Conservation (phyloP, 2,797 vertebrate species). For the Jordanella pulchra region DNA sequence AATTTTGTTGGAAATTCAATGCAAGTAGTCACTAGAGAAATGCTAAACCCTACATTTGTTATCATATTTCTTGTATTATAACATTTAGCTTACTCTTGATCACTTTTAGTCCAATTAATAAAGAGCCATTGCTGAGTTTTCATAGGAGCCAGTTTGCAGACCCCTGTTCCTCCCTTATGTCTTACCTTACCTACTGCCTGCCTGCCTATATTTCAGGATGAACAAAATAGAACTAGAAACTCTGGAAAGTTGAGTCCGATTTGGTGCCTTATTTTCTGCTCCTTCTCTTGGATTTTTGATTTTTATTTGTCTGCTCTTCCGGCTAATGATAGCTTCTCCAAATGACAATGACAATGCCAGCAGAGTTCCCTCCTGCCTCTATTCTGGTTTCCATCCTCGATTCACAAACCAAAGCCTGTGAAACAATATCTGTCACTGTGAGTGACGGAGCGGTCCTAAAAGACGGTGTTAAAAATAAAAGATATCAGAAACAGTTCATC, state of each 20-base stretch:
- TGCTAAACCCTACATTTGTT: no score
- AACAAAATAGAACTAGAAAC: not conserved
- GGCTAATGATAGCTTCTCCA: conserved; percentile 64
- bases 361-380: conserved; percentile 48
- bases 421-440: conserved; percentile 73
- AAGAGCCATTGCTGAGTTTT: no score
- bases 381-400: conserved; percentile 61
- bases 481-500: conserved; percentile 61
- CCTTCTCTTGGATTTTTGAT: conserved; percentile 18
- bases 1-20: no score
- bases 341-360: conserved; percentile 48
- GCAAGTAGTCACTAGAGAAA: no score
- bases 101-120: no score
- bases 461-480: conserved; percentile 54
- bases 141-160: no score
- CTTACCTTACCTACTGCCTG: no score
- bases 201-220: not conserved
- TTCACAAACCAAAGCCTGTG: conserved; percentile 57
- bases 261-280: conserved; percentile 15
- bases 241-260: not conserved
- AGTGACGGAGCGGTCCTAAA: conserved; percentile 61
- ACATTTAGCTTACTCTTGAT: no score
- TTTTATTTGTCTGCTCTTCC: conserved; percentile 27
- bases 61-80: no score
- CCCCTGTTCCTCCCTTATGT: no score